phyloP scores from a whole-genome alignment of 2,797 vertebrate species.

The Thunnus albacares region DNA sequence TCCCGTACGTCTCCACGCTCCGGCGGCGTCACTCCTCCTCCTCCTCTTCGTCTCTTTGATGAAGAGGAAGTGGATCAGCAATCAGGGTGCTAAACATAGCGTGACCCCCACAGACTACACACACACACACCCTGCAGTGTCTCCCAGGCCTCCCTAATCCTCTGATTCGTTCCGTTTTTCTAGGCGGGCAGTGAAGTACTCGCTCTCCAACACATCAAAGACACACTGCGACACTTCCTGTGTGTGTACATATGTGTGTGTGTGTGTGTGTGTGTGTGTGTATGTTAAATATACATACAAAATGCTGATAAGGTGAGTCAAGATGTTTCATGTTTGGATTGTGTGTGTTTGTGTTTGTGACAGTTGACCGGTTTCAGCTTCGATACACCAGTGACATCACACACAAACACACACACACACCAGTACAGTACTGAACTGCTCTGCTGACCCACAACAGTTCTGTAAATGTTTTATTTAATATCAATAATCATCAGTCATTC shows the following conservation, averaged over 20 bases:
- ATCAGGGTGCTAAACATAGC: conserved; percentile 50
- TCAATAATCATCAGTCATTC: neutral
- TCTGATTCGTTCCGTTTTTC: conserved; percentile 67
- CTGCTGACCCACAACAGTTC: neutral
- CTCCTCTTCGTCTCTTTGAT: conserved; percentile 56
- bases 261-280: conserved; percentile 14
- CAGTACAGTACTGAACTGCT: neutral
- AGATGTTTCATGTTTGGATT: conserved; percentile 29
- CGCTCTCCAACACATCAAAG: conserved; percentile 61
- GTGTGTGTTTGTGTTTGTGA: conserved; percentile 27
- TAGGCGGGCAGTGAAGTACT: conserved; percentile 60
- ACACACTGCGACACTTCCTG: conserved; percentile 39
- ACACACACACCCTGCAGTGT: conserved; percentile 37
- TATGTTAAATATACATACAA: conserved; percentile 1
- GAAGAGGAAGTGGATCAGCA: conserved; percentile 62
- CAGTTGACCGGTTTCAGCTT: conserved; percentile 29
- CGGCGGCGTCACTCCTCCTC: neutral
- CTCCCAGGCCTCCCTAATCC: conserved; percentile 64
- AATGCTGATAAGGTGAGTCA: conserved; percentile 35
- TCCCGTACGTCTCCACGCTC: neutral
- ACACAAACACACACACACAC: conserved; percentile 9
- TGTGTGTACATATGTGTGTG: conserved; percentile 17
- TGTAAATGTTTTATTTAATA: neutral
- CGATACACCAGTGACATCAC: neutral
- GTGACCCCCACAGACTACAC: conserved; percentile 38